These are phyloP conservation scores for Callosobruchus maculatus DNA, from an alignment of 2,888 invertebrate genomes.

Conservation along the genomic window DNA sequence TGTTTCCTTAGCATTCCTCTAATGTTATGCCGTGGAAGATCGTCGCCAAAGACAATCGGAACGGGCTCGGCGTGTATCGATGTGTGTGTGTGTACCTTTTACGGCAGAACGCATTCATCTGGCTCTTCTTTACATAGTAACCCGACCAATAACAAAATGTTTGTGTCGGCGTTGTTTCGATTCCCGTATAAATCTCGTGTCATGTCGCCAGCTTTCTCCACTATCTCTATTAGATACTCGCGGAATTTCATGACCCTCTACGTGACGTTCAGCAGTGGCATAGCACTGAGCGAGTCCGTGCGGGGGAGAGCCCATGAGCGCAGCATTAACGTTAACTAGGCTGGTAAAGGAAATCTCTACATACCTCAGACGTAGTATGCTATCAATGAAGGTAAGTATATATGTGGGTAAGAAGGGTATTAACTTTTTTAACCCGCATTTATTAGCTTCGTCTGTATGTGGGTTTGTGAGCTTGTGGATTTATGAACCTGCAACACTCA, in stretches of 20 bases:
- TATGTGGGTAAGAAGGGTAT: too few relatives aligned
- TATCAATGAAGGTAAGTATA: too few relatives aligned
- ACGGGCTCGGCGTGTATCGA: neutral
- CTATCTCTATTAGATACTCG: conserved; percentile 2
- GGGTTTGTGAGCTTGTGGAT: too few relatives aligned
- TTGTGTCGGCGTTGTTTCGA: neutral
- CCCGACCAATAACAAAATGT: neutral
- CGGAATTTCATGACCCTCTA: neutral
- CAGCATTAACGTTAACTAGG: neutral
- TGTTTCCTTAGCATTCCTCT: neutral
- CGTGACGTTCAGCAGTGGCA: neutral
- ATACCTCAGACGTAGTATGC: too few relatives aligned
- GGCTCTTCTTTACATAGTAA: neutral
- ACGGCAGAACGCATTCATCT: neutral
- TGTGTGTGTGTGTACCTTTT: neutral
- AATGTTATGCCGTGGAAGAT: neutral
- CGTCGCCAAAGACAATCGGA: neutral
- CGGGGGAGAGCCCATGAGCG: neutral
- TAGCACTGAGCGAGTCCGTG: neutral
- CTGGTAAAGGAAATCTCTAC: too few relatives aligned
- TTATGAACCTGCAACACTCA: too few relatives aligned
- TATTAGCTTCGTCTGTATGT: too few relatives aligned
- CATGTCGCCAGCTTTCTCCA: neutral
- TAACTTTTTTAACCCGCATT: too few relatives aligned
- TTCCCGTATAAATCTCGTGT: neutral